Percentiles rank a stretch among this genome's conserved stretches.
These are phyloP conservation scores for Atta texana DNA, from an alignment of 1,140 invertebrate genomes.

Conservation along the genomic window DNA sequence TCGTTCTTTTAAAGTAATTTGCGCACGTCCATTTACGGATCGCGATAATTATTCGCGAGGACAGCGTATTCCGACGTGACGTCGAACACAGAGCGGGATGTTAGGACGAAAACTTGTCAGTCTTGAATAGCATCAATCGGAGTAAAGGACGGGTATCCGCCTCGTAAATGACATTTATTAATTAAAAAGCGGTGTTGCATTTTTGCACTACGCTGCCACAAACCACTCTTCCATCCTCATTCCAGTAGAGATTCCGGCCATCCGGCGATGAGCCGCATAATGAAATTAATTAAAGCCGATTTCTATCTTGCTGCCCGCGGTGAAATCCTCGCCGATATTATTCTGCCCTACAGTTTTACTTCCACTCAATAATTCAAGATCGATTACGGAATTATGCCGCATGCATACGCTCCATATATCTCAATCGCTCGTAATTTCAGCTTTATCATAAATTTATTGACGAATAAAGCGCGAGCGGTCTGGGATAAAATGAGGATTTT, in stretches of 20 bases:
- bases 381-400: conserved; percentile 53
- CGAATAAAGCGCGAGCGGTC: conserved; percentile 21
- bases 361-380: conserved; percentile 56
- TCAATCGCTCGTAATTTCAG: conserved; percentile 45
- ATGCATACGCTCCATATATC: conserved; percentile 52
- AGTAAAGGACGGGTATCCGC: conserved; percentile 31
- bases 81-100: conserved; percentile 19
- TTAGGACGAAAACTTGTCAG: conserved; percentile 3
- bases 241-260: not conserved
- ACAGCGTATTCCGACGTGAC: conserved; percentile 25
- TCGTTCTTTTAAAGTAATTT: conserved; percentile 54
- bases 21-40: conserved; percentile 41
- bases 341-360: conserved; percentile 43
- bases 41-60: conserved; percentile 49
- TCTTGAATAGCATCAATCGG: conserved; percentile 50
- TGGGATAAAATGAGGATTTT: conserved; percentile 32
- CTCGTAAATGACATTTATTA: conserved; percentile 55
- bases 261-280: conserved; percentile 24
- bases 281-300: conserved; percentile 58
- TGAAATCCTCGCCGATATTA: conserved; percentile 32
- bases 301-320: conserved; percentile 22
- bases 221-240: not conserved
- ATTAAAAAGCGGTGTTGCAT: conserved; percentile 50
- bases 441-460: conserved; percentile 51
- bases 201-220: not conserved